Percentiles rank a stretch among this genome's conserved stretches.
These are phyloP conservation scores for Diabrotica balteata DNA, from an alignment of 2,888 invertebrate genomes.

Conservation along the genomic window DNA sequence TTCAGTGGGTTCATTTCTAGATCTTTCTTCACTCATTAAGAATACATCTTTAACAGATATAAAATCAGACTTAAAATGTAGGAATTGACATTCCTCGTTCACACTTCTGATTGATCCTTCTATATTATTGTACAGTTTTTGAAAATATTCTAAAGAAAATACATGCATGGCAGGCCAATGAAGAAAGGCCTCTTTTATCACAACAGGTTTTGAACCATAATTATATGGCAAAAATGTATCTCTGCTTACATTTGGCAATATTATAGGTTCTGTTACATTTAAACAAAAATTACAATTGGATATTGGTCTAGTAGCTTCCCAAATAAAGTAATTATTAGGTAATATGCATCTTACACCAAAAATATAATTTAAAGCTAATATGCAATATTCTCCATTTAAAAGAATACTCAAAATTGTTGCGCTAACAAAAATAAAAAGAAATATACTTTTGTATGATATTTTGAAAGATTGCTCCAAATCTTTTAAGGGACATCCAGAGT, in stretches of 20 bases:
- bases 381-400: conserved; percentile 9
- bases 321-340: conserved; percentile 83
- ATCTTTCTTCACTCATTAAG: conserved; percentile 73
- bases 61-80: conserved; percentile 85
- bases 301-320: conserved; percentile 86
- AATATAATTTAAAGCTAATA: conserved; percentile 46
- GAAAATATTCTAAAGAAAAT: conserved; percentile 74
- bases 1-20: conserved; percentile 67
- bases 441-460: conserved; percentile 13
- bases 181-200: conserved; percentile 76
- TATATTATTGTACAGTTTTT: conserved; percentile 71
- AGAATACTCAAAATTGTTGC: conserved; percentile 13
- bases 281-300: conserved; percentile 82
- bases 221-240: conserved; percentile 76
- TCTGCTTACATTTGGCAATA: conserved; percentile 73
- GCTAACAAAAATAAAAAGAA: conserved; percentile 9
- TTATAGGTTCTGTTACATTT: conserved; percentile 71
- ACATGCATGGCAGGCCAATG: conserved; percentile 79
- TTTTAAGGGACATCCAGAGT: conserved; percentile 34
- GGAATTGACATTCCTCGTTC: conserved; percentile 84
- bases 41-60: conserved; percentile 79
- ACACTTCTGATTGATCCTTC: conserved; percentile 76
- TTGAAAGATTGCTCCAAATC: conserved; percentile 31
- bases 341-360: conserved; percentile 76
- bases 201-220: conserved; percentile 80